Conservation (phyloP, 2,888 invertebrate genomes). For the Baccha elongata region DNA sequence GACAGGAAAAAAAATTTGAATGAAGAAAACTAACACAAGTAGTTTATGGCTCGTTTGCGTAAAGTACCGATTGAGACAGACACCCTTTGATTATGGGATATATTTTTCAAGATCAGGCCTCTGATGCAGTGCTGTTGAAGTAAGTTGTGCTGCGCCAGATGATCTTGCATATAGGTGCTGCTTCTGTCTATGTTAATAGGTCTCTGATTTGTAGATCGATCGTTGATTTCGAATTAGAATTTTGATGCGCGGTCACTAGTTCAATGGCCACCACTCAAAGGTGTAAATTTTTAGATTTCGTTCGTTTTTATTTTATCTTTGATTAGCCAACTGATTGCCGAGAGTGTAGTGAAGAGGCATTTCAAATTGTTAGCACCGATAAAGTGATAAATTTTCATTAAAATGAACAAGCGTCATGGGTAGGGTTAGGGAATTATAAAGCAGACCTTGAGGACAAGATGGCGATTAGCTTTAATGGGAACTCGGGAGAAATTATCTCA, state of each 20-base stretch:
- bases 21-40: constrained; percentile 35
- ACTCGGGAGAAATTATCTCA: constrained; percentile 8
- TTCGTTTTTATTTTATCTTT: constrained; percentile 12
- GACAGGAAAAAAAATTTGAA: neutral
- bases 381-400: constrained; percentile 70
- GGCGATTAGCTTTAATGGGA: constrained; percentile 38
- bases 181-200: constrained; percentile 46
- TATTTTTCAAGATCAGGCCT: constrained; percentile 57
- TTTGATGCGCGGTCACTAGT: constrained; percentile 48
- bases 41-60: constrained; percentile 64
- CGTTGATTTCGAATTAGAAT: constrained; percentile 46
- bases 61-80: constrained; percentile 58
- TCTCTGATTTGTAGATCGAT: constrained; percentile 48
- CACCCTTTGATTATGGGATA: constrained; percentile 63
- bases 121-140: constrained; percentile 16
- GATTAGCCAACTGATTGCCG: constrained; percentile 9
- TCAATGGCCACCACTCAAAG: constrained; percentile 26
- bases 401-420: constrained; percentile 31
- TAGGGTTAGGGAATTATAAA: constrained; percentile 4
- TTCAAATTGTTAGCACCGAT: constrained; percentile 48
- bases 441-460: constrained; percentile 31
- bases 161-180: neutral
- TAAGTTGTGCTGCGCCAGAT: neutral
- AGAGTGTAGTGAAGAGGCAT: neutral
- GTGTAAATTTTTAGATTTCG: constrained; percentile 54